Base-by-base conservation (phyloP, 2,888 invertebrate genomes). In the Heliconius ismenius region DNA sequence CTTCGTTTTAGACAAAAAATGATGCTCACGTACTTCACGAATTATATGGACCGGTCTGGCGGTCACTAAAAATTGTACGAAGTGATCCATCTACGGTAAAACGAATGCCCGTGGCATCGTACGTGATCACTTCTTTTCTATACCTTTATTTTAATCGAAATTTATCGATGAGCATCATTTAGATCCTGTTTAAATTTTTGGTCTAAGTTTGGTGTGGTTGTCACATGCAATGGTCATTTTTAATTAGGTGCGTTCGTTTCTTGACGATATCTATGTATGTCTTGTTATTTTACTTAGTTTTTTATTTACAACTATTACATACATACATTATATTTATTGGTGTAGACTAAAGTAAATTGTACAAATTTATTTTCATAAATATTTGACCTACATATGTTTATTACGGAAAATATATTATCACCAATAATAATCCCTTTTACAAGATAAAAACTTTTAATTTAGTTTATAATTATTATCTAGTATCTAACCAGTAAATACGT, bases 11-110 rank as follows among this genome's bases (percentile, higher is more conserved):
- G 76, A 87, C 88, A 89, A 86, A 86, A 90, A 89, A 87, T 85
- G 84, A 89, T 89, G 83, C 90, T 92, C 92, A 92, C 93, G 92
- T 92, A 88, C 86, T 83, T 88, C 89, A 90, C 91, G 90, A 92
- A 91, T 91, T 91, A 90, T 88, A 91, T 90, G 88, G 90, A 86
- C 86, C 85, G 88, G 85, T 86, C 87, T 87, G 88, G 86, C 86
- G 87, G 87, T 86, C 85, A 86, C 86, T 86, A 84, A 88, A 89
- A 89, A 88, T 89, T 86, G 87, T 89, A 91, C 90, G 90, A 92
- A 92, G 84, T 88, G 89, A 88, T 89, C 88, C 87, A 86, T 87
- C 86, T 88, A 87, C 80, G 81, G 82, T 82, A 82, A 80, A 83
- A 80, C 81, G 83, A 83, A 83, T 83, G 80, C 80, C 79, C 78